These are phyloP conservation scores for Panulirus ornatus DNA, from an alignment of 1,140 invertebrate genomes.

Conservation along the genomic window DNA sequence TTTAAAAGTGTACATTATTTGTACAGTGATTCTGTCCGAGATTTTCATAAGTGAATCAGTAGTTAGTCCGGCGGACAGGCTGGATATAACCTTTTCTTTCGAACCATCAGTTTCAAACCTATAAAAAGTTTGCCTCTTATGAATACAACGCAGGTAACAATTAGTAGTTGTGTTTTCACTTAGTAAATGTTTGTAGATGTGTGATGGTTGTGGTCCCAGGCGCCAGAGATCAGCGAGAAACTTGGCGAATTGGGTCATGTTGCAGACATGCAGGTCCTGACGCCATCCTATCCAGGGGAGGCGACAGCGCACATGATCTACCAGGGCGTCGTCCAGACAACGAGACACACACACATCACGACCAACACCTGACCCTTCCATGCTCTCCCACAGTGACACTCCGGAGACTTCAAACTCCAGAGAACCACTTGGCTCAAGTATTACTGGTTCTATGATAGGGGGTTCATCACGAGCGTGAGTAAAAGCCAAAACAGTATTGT, in stretches of 20 bases:
- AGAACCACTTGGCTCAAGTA: not conserved
- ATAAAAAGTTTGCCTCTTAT: conserved; percentile 6
- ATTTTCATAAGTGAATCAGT: too few relatives aligned
- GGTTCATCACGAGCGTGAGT: conserved; percentile 13
- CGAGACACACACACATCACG: conserved; percentile 13
- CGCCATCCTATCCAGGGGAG: not conserved
- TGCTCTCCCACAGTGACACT: conserved; percentile 8
- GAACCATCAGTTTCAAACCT: not conserved
- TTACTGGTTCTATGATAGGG: not conserved
- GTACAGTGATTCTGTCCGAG: not conserved
- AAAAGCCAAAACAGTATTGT: not conserved
- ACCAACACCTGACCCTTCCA: not conserved
- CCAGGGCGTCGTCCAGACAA: conserved; percentile 24
- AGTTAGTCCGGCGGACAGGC: not conserved
- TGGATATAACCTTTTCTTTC: not conserved
- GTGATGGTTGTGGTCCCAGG: not conserved
- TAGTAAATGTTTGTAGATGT: not conserved
- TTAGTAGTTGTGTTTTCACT: not conserved
- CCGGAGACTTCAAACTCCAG: not conserved
- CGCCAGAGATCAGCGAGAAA: conserved; percentile 39
- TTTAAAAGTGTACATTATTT: not conserved
- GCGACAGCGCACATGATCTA: not conserved
- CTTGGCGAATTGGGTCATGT: conserved; percentile 29
- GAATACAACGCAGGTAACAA: not conserved
- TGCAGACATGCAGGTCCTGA: conserved; percentile 23